Conservation (phyloP, 1,140 invertebrate genomes). For the Macrobrachium nipponense region DNA sequence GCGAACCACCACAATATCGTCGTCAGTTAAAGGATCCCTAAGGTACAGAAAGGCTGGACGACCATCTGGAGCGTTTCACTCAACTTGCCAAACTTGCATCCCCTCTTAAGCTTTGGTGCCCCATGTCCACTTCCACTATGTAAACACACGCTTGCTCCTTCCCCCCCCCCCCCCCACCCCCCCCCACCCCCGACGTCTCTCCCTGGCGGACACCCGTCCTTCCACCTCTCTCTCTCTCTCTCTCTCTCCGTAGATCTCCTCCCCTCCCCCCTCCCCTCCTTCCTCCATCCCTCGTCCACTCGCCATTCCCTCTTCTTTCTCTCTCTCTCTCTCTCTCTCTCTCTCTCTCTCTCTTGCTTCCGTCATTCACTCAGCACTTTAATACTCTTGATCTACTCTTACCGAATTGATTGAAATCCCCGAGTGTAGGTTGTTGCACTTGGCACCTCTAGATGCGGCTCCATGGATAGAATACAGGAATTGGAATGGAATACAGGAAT, state of each 20-base stretch:
- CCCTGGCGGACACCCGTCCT: background rate
- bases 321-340: no score
- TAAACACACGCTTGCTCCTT: slow-evolving; percentile 23
- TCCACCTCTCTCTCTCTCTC: slow-evolving; percentile 14
- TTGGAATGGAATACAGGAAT: no score
- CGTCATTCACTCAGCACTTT: no score
- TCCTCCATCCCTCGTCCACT: background rate
- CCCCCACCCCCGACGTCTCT: background rate
- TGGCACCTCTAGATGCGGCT: no score
- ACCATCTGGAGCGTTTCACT: slow-evolving; percentile 47
- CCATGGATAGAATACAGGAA: no score
- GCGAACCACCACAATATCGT: slow-evolving; percentile 15
- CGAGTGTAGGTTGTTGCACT: no score
- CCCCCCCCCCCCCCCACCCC: background rate
- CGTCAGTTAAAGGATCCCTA: background rate
- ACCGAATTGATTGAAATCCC: no score
- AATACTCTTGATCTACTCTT: no score
- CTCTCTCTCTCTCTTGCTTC: no score
- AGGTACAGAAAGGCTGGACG: slow-evolving; percentile 36
- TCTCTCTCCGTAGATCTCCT: background rate
- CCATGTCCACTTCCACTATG: slow-evolving; percentile 53
- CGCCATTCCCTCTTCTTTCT: background rate
- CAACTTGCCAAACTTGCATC: slow-evolving; percentile 53
- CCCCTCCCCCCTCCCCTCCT: background rate
- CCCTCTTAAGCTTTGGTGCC: slow-evolving; percentile 46